A percentile compares a stretch with the other conserved stretches of the same genome.
Conservation (phyloP, 2,113 vertebrate species). For the Callionymus lyra region DNA sequence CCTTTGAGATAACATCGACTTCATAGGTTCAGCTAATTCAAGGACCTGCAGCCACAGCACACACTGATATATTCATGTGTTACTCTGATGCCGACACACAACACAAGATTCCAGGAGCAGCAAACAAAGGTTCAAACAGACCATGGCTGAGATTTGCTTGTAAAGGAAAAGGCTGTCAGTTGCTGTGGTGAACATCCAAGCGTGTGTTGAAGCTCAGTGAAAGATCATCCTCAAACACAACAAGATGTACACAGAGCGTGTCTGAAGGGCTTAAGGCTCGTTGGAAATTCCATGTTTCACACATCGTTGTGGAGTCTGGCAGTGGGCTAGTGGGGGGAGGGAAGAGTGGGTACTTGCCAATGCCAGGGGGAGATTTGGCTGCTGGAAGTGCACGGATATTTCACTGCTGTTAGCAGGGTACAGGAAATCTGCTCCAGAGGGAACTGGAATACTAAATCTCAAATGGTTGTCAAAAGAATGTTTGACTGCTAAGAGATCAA, state of each 20-base stretch:
- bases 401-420: constrained; percentile 38
- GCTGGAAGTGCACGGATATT: constrained; percentile 33
- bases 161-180: too few relatives aligned
- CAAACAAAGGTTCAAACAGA: too few relatives aligned
- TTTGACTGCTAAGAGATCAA: too few relatives aligned
- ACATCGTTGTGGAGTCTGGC: constrained; percentile 31
- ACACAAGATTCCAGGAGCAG: too few relatives aligned
- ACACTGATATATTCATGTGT: too few relatives aligned
- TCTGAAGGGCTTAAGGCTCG: constrained; percentile 28
- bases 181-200: too few relatives aligned
- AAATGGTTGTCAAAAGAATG: constrained; percentile 15
- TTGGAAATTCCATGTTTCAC: constrained; percentile 38
- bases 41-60: too few relatives aligned
- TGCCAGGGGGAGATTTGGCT: constrained; percentile 45
- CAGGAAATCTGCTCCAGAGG: constrained; percentile 27
- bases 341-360: constrained; percentile 13
- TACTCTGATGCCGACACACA: too few relatives aligned
- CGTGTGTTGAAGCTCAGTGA: too few relatives aligned
- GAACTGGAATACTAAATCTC: constrained; percentile 14
- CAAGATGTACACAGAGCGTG: constrained; percentile 18
- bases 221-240: constrained; percentile 26
- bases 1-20: too few relatives aligned
- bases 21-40: too few relatives aligned
- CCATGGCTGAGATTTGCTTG: too few relatives aligned
- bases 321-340: constrained; percentile 7